These are phyloP conservation scores for Fulica atra DNA, from an alignment of 2,113 vertebrate genomes.

Conservation along the genomic window DNA sequence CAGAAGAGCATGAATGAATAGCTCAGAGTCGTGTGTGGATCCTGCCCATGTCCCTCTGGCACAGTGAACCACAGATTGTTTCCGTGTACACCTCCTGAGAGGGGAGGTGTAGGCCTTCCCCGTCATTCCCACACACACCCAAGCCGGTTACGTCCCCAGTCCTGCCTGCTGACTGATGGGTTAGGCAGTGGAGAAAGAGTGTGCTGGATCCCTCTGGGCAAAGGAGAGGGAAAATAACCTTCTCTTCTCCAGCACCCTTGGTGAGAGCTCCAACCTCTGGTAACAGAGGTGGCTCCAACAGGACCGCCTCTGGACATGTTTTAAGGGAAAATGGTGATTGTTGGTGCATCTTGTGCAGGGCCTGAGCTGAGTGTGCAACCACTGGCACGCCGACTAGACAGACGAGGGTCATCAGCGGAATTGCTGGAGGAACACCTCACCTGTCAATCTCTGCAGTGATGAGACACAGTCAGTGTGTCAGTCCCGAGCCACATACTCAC, in stretches of 20 bases:
- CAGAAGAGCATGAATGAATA: neutral
- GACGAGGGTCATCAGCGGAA: rapidly evolving
- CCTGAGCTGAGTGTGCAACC: neutral
- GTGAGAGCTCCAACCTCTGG: neutral
- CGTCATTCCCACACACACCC: neutral
- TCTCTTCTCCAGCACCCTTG: neutral
- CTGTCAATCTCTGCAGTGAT: neutral
- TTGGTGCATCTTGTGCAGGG: neutral
- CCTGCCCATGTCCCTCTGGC: neutral
- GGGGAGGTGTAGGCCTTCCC: neutral
- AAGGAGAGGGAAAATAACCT: neutral
- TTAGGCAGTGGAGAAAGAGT: neutral
- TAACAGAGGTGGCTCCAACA: neutral
- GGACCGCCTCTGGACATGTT: neutral
- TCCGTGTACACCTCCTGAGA: neutral
- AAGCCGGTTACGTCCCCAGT: neutral
- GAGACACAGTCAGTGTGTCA: neutral
- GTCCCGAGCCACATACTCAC: neutral
- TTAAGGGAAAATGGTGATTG: neutral
- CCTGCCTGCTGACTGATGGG: neutral
- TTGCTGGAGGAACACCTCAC: neutral
- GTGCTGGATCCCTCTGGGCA: neutral
- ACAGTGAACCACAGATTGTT: neutral
- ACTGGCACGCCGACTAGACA: neutral
- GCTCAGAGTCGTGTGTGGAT: rapidly evolving